Evolutionary conservation across 1,140 invertebrate genomes (phyloP).

Genomic region (Drosophila dunni): DNA sequence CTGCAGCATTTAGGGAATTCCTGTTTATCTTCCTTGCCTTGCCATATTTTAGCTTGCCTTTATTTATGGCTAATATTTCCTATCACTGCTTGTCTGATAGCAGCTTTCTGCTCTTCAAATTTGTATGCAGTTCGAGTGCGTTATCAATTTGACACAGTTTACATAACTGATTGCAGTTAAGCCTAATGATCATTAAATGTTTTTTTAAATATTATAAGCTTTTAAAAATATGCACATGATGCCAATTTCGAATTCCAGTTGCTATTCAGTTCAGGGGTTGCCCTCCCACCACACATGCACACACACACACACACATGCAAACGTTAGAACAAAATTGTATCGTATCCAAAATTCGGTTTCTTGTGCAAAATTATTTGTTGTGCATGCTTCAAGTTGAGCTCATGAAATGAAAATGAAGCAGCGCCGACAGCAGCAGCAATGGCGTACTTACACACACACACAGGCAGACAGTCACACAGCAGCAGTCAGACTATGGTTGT

Average conservation of each 20-base stretch:
- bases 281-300: background rate
- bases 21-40: background rate
- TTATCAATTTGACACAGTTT: too few species aligned
- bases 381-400: conserved; percentile 41
- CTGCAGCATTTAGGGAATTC: background rate
- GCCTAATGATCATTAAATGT: too few species aligned
- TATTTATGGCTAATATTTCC: too few species aligned
- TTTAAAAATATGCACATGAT: background rate
- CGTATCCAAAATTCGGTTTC: background rate
- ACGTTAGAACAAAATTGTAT: background rate
- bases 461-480: background rate
- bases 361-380: conserved; percentile 11
- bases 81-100: too few species aligned
- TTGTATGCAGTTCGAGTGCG: too few species aligned
- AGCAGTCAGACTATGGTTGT: conserved; percentile 20
- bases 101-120: too few species aligned
- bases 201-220: too few species aligned
- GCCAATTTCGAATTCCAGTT: background rate
- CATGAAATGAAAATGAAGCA: conserved; percentile 46
- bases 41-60: background rate
- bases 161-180: too few species aligned
- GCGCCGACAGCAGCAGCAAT: conserved; percentile 29
- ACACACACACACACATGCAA: conserved; percentile 1
- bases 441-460: conserved; percentile 1
- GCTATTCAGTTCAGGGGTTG: background rate